Evolutionary conservation across 1,140 invertebrate species (phyloP), one percentile per base, ranked within the genome.

Genomic region (Heliconius hermathena): DNA sequence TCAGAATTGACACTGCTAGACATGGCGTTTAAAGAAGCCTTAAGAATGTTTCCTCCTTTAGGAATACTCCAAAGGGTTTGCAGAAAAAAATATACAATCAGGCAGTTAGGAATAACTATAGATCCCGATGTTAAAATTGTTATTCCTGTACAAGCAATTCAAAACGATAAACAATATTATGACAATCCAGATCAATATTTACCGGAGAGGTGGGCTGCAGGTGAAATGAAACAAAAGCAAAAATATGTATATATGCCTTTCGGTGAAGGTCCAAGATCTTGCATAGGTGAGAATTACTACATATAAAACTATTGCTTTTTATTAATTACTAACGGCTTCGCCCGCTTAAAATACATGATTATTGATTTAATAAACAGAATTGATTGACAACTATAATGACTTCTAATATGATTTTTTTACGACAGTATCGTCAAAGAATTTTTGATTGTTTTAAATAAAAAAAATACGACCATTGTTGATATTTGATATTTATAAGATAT

Each of bases 1-100:
- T 79, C 80, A 49, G 88, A 91, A 78, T 88, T 94, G 87, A 82
- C 81, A 84, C 93, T 94, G 74, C 78, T 94, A 26, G 91, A 89
- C 54, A 82, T 81, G 80, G 83, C 83, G 66, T 81, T 89, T 49
- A 86, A 90, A 71, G 81, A 82, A 38, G 33, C 81, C 4, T 73
- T 82, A 22, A 76, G 81, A 46, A 74, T 70, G 13, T 60, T 79
- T 11, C 81, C 77, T 13, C 74, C 81, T 8, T 60, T 77, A 18
- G 74, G 75, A 22, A 46, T 46, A 18, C 26, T 84, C 8, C 74
- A 78, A 54, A 78, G 84, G 5, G 46, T 54, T 16, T 82, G 84
- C 36, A 49, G 70, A 18, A 77, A 71, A 18, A 60, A 71, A 70
- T 86, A 86, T 49, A 86, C 74, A 33, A 80, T 86, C 73, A 74